Base-by-base conservation (phyloP, 2,113 vertebrate species). In the Nothocercus nigrocapillus region DNA sequence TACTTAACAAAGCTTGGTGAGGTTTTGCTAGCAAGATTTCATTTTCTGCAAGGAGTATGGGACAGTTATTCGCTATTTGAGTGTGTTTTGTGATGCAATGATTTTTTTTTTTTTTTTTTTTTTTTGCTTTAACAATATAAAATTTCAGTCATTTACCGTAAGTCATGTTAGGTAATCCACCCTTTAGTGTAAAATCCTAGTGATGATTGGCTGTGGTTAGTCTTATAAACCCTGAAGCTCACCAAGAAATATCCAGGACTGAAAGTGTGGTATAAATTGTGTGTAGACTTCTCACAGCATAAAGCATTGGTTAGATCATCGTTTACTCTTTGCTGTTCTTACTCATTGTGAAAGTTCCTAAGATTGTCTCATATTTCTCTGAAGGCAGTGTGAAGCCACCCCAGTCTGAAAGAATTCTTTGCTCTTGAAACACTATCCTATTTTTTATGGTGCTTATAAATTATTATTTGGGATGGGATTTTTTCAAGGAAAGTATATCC, bases 391-490 rank as follows among this genome's bases (percentile, higher is more conserved):
- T 74, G 11, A 38, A 77, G 4, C 56, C 34, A 30, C 59, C 38
- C 34, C 67, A 56, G 59, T 51, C 83, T 67, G 12, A 61, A 86
- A 83, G 25, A 82, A 28, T 56, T 32, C 5, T 12, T 66, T 81
- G 34, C 28, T 88, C 89, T 91, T 72, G 56, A 95, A 87, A 90
- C 61, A 87, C 77, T 89, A 86, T 56, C 36, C n/a, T 54, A 7
- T 25, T 88, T 89, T 69, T 72, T 70, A 9, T 49, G n/a, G 13
- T 44, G 5, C 15, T 38, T 84, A 19, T 24, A 67, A 77, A 56
- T 83, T 47, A 28, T 45, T 88, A 49, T 54, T 85, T 30, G 59
- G 19, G 14, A 54, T 61, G 28, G 5, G 9, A 24, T 93, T 81
- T 64, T 22, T 21, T 56, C 67, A 63, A 64, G 47, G 38, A 76